Base-by-base conservation (phyloP, 2,888 invertebrate species). In the Pterostichus madidus region DNA sequence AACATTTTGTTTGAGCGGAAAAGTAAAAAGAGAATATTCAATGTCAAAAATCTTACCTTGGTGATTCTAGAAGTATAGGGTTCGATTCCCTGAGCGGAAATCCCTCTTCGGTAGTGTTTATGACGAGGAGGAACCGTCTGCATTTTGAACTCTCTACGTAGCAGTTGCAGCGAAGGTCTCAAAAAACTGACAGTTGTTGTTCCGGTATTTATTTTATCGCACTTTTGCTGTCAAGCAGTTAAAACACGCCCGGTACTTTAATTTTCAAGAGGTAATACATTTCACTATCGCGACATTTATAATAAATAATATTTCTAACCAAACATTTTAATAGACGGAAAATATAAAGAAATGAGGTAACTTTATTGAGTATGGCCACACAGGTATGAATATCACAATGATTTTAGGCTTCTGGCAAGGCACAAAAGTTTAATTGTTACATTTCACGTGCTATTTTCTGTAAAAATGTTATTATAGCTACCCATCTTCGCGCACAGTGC, bases 51-150 rank as follows among this genome's bases (percentile, higher is more conserved):
- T 35, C 82, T 76, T 46, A 82, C 82, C 82, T 61, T 82, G 8
- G 75, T 11, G n/a, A 82, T 15, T 76, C 76, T 82, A 5, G 68
- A 52, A 8, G 44, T 82, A 32, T 82, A 82, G 11, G 82, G 82
- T 82, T 82, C 82, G 13, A 68, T 39, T 46, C 82, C 75, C 61
- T 59, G 82, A 7, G 82, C 39, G n/a, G 82, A 82, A n/a, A 82
- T n/a, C 2, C 82, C 82, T 39, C 82, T 75, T 44, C 82, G 75
- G 61, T 75, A 80, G 77, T 84, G 83, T 59, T 81, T 84, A 79
- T 84, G 84, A 68, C 84, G 77, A 17, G 84, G 84, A 52, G 84
- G 84, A 59, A 83, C 84, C 8, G 84, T 80, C 76, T 84, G 84
- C 84, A 84, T 84, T 68, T 75, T 83, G 46, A 73, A 46, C 24